These are phyloP conservation scores for Hippoglossus hippoglossus DNA, from an alignment of 2,797 vertebrate species.

Conservation along the genomic window DNA sequence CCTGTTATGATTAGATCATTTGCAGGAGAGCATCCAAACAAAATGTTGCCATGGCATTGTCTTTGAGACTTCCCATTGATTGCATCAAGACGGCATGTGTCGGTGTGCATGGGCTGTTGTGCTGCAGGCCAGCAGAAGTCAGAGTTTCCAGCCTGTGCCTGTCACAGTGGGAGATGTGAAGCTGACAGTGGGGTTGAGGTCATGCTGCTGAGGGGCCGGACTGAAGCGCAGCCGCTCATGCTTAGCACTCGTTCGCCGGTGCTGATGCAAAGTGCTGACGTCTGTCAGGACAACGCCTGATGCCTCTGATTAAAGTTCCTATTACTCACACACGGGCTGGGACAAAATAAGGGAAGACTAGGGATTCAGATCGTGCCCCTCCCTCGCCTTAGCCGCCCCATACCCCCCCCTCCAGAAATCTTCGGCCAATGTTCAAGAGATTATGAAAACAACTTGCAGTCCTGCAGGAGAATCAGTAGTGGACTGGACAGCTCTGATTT, in stretches of 20 bases:
- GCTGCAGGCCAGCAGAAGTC: slow-evolving; percentile 69
- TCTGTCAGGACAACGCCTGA: slow-evolving; percentile 74
- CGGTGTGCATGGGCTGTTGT: slow-evolving; percentile 29
- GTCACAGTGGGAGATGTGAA: slow-evolving; percentile 72
- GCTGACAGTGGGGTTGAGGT: slow-evolving; percentile 82
- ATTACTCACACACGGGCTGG: slow-evolving; percentile 74
- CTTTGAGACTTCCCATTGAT: slow-evolving; percentile 44
- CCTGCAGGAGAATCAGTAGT: slow-evolving; percentile 50
- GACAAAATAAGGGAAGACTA: slow-evolving; percentile 53
- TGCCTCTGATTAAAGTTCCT: slow-evolving; percentile 82
- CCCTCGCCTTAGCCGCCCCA: slow-evolving; percentile 12
- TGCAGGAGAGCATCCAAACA: slow-evolving; percentile 49
- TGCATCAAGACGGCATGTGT: slow-evolving; percentile 50
- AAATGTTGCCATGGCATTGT: slow-evolving; percentile 57
- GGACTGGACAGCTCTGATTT: slow-evolving; percentile 60
- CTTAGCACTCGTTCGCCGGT: slow-evolving; percentile 61
- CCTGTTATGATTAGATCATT: slow-evolving; percentile 32
- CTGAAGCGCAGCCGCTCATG: slow-evolving; percentile 69
- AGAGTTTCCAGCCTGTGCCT: slow-evolving; percentile 79
- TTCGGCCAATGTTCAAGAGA: slow-evolving; percentile 53
- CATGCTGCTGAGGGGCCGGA: slow-evolving; percentile 69
- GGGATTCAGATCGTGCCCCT: slow-evolving; percentile 34
- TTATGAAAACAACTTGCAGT: slow-evolving; percentile 67
- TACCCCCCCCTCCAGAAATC: slow-evolving; percentile 41
- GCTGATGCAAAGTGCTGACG: slow-evolving; percentile 80